A percentile compares a stretch with the other conserved stretches of the same genome.
phyloP scores from a whole-genome alignment of 2,113 vertebrate species.

The Regulus satrapa region DNA sequence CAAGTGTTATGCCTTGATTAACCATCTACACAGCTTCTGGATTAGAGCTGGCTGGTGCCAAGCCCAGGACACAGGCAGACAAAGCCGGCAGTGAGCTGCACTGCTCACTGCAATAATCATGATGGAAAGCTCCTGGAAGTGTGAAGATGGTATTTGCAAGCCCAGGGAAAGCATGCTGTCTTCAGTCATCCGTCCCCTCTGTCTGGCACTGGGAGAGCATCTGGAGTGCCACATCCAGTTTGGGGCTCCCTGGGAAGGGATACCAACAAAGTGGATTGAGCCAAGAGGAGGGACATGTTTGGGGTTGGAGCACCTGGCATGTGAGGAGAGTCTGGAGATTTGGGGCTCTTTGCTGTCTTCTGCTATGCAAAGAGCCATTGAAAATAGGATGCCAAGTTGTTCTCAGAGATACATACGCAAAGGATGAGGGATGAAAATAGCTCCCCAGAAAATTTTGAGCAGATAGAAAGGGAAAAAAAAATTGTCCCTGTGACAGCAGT shows the following conservation, averaged over 20 bases:
- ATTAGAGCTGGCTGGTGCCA: background rate
- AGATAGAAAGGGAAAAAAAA: background rate
- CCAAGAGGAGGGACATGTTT: background rate
- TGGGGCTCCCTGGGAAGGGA: background rate
- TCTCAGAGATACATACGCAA: background rate
- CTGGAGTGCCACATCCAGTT: background rate
- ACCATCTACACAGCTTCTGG: background rate
- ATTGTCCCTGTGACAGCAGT: background rate
- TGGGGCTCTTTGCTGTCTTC: background rate
- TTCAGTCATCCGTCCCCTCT: background rate
- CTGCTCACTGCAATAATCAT: background rate
- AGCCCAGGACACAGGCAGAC: background rate
- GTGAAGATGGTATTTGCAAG: background rate
- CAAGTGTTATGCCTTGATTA: background rate
- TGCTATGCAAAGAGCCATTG: background rate
- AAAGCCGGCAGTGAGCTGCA: background rate
- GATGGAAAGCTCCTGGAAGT: background rate
- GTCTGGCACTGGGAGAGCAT: background rate
- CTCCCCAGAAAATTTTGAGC: background rate
- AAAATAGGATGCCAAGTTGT: background rate
- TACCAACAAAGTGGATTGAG: background rate
- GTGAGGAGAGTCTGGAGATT: background rate
- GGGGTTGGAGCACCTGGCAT: background rate
- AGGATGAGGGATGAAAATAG: background rate
- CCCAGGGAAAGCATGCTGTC: rapidly evolving